These are phyloP conservation scores for Heliconius ethilla DNA, from an alignment of 2,888 invertebrate species.

Conservation along the genomic window DNA sequence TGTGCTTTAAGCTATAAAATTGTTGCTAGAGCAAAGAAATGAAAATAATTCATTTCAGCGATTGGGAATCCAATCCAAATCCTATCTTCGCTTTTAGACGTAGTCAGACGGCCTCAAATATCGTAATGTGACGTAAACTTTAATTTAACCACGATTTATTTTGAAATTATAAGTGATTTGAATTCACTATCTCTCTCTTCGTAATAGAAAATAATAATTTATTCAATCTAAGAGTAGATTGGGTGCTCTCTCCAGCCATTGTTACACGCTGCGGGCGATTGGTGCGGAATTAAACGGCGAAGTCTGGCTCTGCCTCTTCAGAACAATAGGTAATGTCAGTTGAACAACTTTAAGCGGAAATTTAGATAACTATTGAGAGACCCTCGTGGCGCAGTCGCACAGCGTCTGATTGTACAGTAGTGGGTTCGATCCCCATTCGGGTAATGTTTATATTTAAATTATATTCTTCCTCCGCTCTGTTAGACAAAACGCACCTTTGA, in stretches of 20 bases:
- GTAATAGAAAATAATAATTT: conserved; percentile 7
- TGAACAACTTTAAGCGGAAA: neutral
- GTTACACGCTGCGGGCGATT: conserved; percentile 15
- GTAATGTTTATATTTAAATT: too few species aligned
- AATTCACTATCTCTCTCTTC: neutral
- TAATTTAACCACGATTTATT: neutral
- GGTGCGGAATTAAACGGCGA: conserved; percentile 15
- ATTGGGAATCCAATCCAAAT: neutral
- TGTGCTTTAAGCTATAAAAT: neutral
- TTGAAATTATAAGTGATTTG: neutral
- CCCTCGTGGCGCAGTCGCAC: too few species aligned
- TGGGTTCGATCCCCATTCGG: too few species aligned
- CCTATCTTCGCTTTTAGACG: neutral
- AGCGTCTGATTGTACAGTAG: too few species aligned
- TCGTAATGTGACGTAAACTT: neutral
- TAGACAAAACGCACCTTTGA: too few species aligned
- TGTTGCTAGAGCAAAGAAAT: neutral
- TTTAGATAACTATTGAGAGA: conserved; percentile 3
- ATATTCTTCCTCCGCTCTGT: too few species aligned
- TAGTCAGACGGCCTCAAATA: too few species aligned
- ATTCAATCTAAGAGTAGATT: neutral
- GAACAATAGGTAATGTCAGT: conserved; percentile 16
- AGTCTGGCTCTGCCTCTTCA: neutral
- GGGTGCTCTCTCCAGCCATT: neutral
- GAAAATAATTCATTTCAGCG: neutral